Conservation (phyloP, 2,797 vertebrate genomes). For the Lophotriccus pileatus region DNA sequence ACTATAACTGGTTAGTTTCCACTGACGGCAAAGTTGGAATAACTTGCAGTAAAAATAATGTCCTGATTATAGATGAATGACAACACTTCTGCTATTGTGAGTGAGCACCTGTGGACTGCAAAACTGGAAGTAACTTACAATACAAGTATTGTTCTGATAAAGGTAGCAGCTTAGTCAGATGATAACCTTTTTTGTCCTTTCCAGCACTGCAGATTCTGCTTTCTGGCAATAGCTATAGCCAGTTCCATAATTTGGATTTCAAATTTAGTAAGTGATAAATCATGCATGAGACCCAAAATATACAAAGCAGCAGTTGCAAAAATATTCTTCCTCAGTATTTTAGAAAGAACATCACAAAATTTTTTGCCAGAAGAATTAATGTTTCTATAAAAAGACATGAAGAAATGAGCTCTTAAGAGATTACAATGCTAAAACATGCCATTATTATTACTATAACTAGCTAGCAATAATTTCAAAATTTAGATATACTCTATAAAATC, state of each 20-base stretch:
- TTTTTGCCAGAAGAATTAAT: constrained; percentile 64
- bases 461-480: constrained; percentile 18
- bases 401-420: constrained; percentile 40
- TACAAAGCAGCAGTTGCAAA: constrained; percentile 59
- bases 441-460: constrained; percentile 48
- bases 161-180: constrained; percentile 43
- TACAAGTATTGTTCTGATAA: constrained; percentile 7
- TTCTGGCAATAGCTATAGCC: constrained; percentile 63
- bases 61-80: constrained; percentile 31
- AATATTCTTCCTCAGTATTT: constrained; percentile 61
- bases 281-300: constrained; percentile 72
- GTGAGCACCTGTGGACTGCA: constrained; percentile 28
- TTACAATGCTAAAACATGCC: constrained; percentile 17
- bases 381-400: constrained; percentile 55
- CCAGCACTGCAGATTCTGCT: constrained; percentile 45
- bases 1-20: constrained; percentile 59
- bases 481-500: background rate
- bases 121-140: background rate
- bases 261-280: constrained; percentile 75
- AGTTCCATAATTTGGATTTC: constrained; percentile 72
- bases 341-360: constrained; percentile 51
- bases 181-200: constrained; percentile 57
- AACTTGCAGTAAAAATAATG: constrained; percentile 50
- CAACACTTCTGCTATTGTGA: constrained; percentile 48
- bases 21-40: constrained; percentile 46